Conservation (phyloP, 2,888 invertebrate species). For the Ophraella communa region DNA sequence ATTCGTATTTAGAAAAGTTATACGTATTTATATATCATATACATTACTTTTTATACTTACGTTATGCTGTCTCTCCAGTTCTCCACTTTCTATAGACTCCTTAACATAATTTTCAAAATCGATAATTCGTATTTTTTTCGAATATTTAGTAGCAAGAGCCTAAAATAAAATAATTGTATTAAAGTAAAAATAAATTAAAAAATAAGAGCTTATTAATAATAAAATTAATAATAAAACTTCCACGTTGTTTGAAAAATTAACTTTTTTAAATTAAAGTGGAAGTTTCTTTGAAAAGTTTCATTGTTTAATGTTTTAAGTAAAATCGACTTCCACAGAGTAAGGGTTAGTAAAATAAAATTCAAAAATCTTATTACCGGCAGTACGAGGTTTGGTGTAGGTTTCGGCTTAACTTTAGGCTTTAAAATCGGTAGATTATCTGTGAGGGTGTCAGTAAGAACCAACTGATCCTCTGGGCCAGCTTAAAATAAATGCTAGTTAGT, state of each 20-base stretch:
- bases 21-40: no score
- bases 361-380: constrained; percentile 4
- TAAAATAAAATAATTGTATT: neutral
- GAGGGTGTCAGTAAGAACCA: constrained; percentile 12
- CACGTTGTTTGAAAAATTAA: neutral
- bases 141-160: constrained; percentile 24
- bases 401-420: constrained; percentile 3
- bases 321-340: no score
- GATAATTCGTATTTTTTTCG: constrained; percentile 48
- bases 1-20: no score
- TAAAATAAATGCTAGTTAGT: constrained; percentile 5
- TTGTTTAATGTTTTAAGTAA: no score
- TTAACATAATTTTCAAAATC: constrained; percentile 58
- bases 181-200: neutral
- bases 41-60: constrained; percentile 37
- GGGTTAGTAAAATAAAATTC: no score
- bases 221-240: neutral
- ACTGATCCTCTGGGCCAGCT: constrained; percentile 5
- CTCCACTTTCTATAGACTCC: constrained; percentile 49
- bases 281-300: no score
- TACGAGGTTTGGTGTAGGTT: neutral
- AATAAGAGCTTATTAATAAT: no score
- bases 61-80: constrained; percentile 38
- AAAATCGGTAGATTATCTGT: neutral
- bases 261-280: no score